Percentiles rank a stretch among this genome's conserved stretches.
Evolutionary conservation across 2,888 invertebrate genomes (phyloP).

Genomic region (Eurois occulta): DNA sequence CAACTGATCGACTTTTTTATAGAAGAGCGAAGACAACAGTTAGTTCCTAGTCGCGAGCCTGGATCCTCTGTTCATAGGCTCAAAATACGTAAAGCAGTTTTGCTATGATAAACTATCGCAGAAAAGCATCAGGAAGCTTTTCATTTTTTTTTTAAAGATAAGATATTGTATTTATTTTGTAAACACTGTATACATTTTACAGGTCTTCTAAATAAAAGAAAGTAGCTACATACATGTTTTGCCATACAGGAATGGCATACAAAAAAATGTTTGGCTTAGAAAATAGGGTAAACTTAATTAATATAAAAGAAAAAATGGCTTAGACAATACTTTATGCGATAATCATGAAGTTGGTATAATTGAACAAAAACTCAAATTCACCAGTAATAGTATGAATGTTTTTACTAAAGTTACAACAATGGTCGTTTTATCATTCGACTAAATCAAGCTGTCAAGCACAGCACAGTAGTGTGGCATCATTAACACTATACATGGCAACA

Average conservation of each 20-base stretch:
- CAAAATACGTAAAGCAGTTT: neutral
- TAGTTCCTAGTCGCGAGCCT: neutral
- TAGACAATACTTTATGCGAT: too few relatives aligned
- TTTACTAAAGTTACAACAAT: neutral
- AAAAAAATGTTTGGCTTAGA: too few relatives aligned
- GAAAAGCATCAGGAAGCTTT: neutral
- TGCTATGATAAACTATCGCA: neutral
- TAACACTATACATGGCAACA: conserved; percentile 36
- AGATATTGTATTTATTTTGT: too few relatives aligned
- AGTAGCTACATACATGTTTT: too few relatives aligned
- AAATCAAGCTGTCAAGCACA: neutral
- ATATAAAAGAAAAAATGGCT: too few relatives aligned
- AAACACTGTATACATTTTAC: too few relatives aligned
- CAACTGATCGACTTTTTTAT: neutral
- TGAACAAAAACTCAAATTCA: neutral
- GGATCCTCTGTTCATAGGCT: neutral
- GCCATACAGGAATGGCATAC: too few relatives aligned
- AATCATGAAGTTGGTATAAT: neutral
- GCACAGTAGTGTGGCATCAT: conserved; percentile 15
- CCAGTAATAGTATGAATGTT: neutral
- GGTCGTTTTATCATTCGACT: conserved; percentile 8
- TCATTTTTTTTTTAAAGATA: too few relatives aligned
- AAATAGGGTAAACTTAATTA: too few relatives aligned
- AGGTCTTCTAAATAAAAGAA: too few relatives aligned
- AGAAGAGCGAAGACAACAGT: neutral